These are phyloP conservation scores for Enchytraeus crypticus DNA, from an alignment of 2,888 invertebrate genomes.

Conservation along the genomic window DNA sequence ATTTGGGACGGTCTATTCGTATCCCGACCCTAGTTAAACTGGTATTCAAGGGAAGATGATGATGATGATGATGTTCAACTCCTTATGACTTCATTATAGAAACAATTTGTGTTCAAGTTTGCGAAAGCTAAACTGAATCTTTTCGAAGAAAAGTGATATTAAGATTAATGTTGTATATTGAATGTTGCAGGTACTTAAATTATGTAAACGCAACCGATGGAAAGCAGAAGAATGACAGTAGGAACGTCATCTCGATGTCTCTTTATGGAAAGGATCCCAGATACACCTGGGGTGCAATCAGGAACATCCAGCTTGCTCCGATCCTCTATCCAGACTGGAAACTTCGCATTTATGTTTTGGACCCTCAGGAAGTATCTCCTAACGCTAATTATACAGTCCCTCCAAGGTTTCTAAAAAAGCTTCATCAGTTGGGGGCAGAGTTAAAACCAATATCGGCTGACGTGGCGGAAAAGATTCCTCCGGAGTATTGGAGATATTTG, in stretches of 20 bases:
- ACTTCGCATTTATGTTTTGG: slow-evolving; percentile 19
- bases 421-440: slow-evolving; percentile 17
- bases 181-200: background rate
- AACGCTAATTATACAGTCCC: slow-evolving; percentile 13
- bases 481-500: slow-evolving; percentile 13
- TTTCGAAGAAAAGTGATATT: no score
- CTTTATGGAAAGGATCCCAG: slow-evolving; percentile 15
- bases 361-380: background rate
- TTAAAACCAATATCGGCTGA: no score
- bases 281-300: slow-evolving; percentile 20
- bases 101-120: no score
- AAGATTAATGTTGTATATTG: no score
- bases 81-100: no score
- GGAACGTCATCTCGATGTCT: slow-evolving; percentile 22
- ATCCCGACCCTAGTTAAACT: no score
- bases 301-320: slow-evolving; percentile 19
- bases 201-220: background rate
- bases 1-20: no score
- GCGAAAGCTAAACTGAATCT: no score
- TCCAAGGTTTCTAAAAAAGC: slow-evolving; percentile 11
- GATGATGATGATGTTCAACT: no score
- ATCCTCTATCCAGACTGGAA: slow-evolving; percentile 22
- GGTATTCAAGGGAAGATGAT: no score
- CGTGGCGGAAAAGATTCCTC: background rate
- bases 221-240: background rate